Base-by-base conservation (phyloP, 2,797 vertebrate genomes). In the Notoglanidium macrostoma region DNA sequence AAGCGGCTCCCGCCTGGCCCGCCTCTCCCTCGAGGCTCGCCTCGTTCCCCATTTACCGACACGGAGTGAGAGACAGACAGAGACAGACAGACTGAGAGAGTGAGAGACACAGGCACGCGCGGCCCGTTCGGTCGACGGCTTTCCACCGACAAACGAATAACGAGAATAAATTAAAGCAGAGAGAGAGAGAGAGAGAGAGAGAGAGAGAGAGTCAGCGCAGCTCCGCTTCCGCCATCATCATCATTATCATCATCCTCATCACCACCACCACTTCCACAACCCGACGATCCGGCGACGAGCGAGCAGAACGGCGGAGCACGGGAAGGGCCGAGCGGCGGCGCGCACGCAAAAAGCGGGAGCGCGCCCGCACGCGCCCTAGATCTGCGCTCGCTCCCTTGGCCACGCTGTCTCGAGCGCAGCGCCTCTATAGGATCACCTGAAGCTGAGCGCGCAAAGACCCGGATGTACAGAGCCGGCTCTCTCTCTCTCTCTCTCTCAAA, bases 221-320 rank as follows among this genome's bases (percentile, higher is more conserved):
- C 94, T 95, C 94, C 94, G 92, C 95, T 96, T 96, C 96, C 96
- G 95, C 96, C 96, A 96, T 96, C 79, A 65, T 82, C 57, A 59
- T 23, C 40, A 12, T 68, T 65, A 26, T 84, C 82, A 21, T 55
- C 78, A 6, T 46, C 79, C 14, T 61, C 78, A 81, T 0, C 46
- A n/a, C 26, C 61, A 40, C 32, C 70, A 26, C 29, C 46, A 14
- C 73, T 35, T 21, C 55, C 57, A 76, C 44, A n/a, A 76, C 72
- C 84, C 84, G 84, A 77, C 57, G 72, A 81, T 91, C 89, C 84
- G 74, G 55, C 61, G 89, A 67, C 57, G 63, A 76, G 63, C 40
- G 80, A 61, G 84, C 83, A 81, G 26, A 67, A 49, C 80, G 61
- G 40, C n/a, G 61, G 44, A 67, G 61, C 44, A 93, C 93, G 90